Percentiles rank a stretch among this genome's conserved stretches.
phyloP scores from a whole-genome alignment of 1,140 invertebrate genomes.

The Araneus ventricosus region DNA sequence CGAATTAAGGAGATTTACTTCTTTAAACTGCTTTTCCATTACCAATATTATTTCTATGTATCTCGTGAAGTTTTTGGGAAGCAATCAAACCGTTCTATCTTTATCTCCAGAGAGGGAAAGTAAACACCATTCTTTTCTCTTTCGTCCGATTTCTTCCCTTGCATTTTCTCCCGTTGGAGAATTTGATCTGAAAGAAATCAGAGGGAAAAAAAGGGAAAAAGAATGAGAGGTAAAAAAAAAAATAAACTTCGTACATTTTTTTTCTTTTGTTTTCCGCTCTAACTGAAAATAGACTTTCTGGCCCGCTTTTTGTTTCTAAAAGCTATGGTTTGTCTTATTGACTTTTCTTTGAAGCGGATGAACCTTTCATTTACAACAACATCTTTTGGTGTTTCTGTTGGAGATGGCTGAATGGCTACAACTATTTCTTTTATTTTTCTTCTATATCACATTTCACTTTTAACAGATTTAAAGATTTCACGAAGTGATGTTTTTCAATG shows the following conservation, averaged over 20 bases:
- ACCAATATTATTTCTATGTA: constrained; percentile 1
- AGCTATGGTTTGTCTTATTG: background rate
- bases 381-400: background rate
- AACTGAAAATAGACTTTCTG: background rate
- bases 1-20: too few relatives aligned
- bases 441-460: background rate
- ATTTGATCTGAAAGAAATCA: background rate
- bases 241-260: background rate
- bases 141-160: background rate
- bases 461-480: background rate
- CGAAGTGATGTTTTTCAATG: background rate
- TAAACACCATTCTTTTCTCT: background rate
- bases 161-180: background rate
- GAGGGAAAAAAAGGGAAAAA: background rate
- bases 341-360: background rate
- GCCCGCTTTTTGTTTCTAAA: background rate
- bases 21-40: background rate
- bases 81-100: background rate
- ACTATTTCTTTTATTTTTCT: background rate
- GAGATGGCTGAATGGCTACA: background rate
- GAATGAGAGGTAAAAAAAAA: background rate
- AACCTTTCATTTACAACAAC: constrained; percentile 16
- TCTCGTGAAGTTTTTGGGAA: background rate
- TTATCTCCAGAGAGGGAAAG: background rate
- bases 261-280: background rate